Base-by-base conservation (phyloP, 2,888 invertebrate genomes). In the Chrysodeixis includens region DNA sequence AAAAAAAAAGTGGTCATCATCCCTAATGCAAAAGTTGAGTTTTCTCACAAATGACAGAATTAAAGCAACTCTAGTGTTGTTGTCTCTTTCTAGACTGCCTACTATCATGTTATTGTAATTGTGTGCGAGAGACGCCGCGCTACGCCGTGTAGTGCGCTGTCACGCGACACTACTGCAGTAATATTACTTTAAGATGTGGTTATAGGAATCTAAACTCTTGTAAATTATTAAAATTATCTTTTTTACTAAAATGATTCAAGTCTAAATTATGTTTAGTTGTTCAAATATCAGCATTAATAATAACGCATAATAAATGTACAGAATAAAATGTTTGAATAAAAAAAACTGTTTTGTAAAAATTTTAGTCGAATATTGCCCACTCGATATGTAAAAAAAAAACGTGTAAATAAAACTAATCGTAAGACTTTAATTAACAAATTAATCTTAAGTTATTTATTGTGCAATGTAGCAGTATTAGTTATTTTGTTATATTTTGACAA, bases 391-490 rank as follows among this genome's bases (percentile, higher is more conserved):
- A 86, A 84, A 76, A 69, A 73, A 74, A 79, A 67, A 69, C 52
- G 30, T 76, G 84, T 80, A 83, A 83, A 78, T 79, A 81, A 81
- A 77, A 78, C 83, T 85, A 87, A 87, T 84, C 87, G 81, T 87
- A 85, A 76, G 83, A 71, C 77, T 67, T 79, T 82, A 79, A 81
- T 79, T 83, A 87, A 86, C 86, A 86, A 86, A 82, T 82, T 84
- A 85, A 69, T 81, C 72, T 84, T 94, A 94, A 94, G 92, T 93
- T 93, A 94, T 94, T 94, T 94, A 94, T 94, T 94, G 94, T 94
- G 94, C 94, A 94, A 94, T 94, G 90, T 94, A 94, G 94, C 93
- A 94, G 94, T 93, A 94, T 93, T 93, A 93, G 90, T 82, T 83
- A 84, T 84, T n/a, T 82, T 67, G 53, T 78, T 75, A 72, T 82